Evolutionary conservation across 2,888 invertebrate species (phyloP).

Genomic region (Oxystoma pomonae): DNA sequence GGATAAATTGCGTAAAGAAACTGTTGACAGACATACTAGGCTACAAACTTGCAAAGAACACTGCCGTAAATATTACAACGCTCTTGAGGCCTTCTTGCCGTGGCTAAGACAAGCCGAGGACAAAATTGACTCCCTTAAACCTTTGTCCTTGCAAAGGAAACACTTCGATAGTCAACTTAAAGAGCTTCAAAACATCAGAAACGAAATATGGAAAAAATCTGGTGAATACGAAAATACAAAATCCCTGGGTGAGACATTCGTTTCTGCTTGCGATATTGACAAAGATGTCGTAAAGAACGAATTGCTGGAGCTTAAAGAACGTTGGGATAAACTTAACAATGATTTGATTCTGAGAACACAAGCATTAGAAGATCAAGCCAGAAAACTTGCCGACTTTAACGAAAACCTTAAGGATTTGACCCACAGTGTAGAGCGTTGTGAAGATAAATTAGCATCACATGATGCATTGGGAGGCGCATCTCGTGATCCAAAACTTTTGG

Average conservation of each 20-base stretch:
- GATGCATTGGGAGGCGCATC: constrained; percentile 71
- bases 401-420: constrained; percentile 83
- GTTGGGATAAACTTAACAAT: constrained; percentile 90
- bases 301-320: constrained; percentile 73
- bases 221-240: constrained; percentile 90
- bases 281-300: constrained; percentile 85
- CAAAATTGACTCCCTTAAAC: constrained; percentile 71
- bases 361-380: constrained; percentile 76
- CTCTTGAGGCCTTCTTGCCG: constrained; percentile 79
- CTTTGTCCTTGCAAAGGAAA: constrained; percentile 76
- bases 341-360: constrained; percentile 73
- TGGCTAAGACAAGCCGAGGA: constrained; percentile 88
- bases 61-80: constrained; percentile 83
- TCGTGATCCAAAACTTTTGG: constrained; percentile 78
- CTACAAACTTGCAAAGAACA: constrained; percentile 89
- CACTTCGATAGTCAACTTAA: constrained; percentile 85
- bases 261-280: constrained; percentile 84
- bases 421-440: constrained; percentile 80
- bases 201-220: constrained; percentile 90
- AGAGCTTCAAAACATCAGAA: constrained; percentile 84
- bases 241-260: constrained; percentile 81
- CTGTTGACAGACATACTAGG: constrained; percentile 79
- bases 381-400: constrained; percentile 77
- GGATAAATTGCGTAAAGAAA: constrained; percentile 87
- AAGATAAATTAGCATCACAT: constrained; percentile 76